Evolutionary conservation across 2,113 vertebrate genomes (phyloP).

Genomic region (Gavialis gangeticus): DNA sequence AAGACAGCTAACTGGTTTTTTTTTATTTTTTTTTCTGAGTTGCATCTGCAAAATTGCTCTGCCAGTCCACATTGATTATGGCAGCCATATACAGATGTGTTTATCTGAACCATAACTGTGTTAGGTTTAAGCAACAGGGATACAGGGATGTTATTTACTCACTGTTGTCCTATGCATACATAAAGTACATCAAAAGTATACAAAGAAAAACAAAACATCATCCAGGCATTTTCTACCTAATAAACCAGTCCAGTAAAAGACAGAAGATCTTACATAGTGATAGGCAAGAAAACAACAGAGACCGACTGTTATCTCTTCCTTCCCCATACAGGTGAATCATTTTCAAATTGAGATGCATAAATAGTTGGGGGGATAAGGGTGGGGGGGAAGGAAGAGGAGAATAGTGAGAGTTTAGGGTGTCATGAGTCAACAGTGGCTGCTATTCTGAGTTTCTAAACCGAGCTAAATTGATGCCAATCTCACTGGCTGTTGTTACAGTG

Average conservation of each 20-base stretch:
- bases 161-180: conserved; percentile 4
- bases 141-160: conserved; percentile 6
- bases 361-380: neutral
- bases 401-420: conserved; percentile 62
- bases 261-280: neutral
- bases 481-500: conserved; percentile 85
- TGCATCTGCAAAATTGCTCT: conserved; percentile 73
- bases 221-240: conserved; percentile 19
- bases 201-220: neutral
- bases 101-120: conserved; percentile 68
- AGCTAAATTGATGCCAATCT: conserved; percentile 89
- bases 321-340: conserved; percentile 22
- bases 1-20: conserved; percentile 34
- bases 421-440: conserved; percentile 75
- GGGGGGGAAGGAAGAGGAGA: neutral
- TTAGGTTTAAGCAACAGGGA: conserved; percentile 65
- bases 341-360: neutral
- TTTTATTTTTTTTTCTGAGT: neutral
- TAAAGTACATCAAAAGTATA: neutral
- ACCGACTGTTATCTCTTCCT: conserved; percentile 3
- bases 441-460: conserved; percentile 79
- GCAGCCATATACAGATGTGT: conserved; percentile 70
- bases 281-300: neutral
- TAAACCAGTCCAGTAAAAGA: neutral
- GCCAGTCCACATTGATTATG: conserved; percentile 74